A percentile compares a stretch with the other conserved stretches of the same genome.
These are phyloP conservation scores for Acrobasis suavella DNA, from an alignment of 2,888 invertebrate species.

Conservation along the genomic window DNA sequence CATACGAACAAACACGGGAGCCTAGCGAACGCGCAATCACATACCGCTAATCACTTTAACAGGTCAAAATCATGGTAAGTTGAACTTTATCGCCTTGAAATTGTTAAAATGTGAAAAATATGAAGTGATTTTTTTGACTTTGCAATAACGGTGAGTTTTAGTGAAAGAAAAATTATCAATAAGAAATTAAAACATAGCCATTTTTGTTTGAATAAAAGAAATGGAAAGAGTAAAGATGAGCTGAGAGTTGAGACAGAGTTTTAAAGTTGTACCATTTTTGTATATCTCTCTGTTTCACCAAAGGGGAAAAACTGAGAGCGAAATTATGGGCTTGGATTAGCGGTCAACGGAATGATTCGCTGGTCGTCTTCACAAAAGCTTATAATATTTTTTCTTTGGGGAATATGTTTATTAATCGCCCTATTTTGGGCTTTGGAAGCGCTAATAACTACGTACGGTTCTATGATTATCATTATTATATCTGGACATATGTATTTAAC, in stretches of 20 bases:
- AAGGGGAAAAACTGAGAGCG: not conserved
- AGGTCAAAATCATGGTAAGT: not conserved
- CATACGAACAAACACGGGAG: conserved; percentile 23
- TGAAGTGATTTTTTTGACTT: too few relatives aligned
- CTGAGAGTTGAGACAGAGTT: too few relatives aligned
- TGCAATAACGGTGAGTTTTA: too few relatives aligned
- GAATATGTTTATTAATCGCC: not conserved
- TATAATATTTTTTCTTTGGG: not conserved
- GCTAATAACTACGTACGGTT: not conserved
- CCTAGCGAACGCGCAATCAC: not conserved
- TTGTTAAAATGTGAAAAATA: too few relatives aligned
- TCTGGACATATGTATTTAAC: not conserved
- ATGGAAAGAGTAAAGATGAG: too few relatives aligned
- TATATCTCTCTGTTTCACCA: not conserved
- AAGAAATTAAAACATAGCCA: too few relatives aligned
- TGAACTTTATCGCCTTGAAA: too few relatives aligned
- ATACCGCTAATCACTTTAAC: not conserved
- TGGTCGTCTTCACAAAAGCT: conserved; percentile 11
- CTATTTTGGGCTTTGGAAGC: not conserved
- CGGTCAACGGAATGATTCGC: conserved; percentile 1
- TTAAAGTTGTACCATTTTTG: not conserved
- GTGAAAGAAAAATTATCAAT: too few relatives aligned
- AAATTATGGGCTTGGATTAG: not conserved
- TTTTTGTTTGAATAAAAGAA: too few relatives aligned
- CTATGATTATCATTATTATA: not conserved